A percentile compares a stretch with the other conserved stretches of the same genome.
phyloP scores from a whole-genome alignment of 2,888 invertebrate species.

The Temnothorax unifasciatus region DNA sequence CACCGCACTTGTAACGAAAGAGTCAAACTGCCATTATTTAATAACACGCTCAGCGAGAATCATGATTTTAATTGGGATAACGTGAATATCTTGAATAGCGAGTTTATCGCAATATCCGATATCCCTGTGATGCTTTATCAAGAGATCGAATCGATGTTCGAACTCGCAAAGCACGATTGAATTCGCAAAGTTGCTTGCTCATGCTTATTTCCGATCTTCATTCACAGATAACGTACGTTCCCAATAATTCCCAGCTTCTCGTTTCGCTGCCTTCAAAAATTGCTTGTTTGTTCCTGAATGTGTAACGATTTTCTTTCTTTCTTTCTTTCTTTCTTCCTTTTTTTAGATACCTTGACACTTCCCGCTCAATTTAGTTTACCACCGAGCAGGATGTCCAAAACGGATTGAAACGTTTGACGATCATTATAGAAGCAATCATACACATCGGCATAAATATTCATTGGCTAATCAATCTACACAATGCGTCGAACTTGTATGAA shows the following conservation, averaged over 20 bases:
- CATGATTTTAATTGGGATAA: background rate
- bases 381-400: background rate
- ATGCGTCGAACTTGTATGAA: background rate
- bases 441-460: background rate
- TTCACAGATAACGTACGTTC: background rate
- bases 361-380: background rate
- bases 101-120: background rate
- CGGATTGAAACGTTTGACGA: background rate
- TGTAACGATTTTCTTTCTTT: background rate
- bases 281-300: background rate
- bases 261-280: background rate
- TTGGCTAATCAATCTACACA: background rate
- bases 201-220: background rate
- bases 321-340: background rate
- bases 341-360: background rate
- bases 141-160: background rate
- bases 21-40: background rate
- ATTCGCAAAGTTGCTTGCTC: constrained; percentile 1
- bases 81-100: background rate
- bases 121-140: background rate
- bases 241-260: background rate
- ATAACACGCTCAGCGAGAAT: background rate
- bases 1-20: background rate
- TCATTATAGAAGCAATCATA: constrained; percentile 1
- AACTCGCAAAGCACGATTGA: background rate